These are phyloP conservation scores for Sminthurides aquaticus DNA, from an alignment of 2,888 invertebrate species.

Conservation along the genomic window DNA sequence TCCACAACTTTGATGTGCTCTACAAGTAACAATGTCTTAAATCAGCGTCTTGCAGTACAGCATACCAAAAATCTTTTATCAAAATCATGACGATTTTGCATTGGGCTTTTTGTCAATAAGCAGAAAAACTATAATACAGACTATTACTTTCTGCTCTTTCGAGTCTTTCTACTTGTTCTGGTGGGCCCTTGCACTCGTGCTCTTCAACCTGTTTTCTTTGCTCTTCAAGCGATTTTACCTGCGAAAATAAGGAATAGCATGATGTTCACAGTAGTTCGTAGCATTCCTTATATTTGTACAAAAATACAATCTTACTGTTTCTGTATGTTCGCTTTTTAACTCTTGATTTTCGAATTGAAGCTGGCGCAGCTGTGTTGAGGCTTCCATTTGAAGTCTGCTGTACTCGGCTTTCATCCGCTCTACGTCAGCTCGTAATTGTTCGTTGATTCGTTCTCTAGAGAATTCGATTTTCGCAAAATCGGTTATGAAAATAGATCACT, in stretches of 20 bases:
- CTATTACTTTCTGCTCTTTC: conserved; percentile 43
- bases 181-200: conserved; percentile 40
- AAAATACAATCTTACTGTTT: conserved; percentile 44
- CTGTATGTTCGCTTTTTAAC: conserved; percentile 52
- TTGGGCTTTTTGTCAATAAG: no score
- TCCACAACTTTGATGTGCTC: conserved; percentile 72
- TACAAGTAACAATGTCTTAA: conserved; percentile 46
- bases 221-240: conserved; percentile 3
- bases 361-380: conserved; percentile 51
- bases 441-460: conserved; percentile 65
- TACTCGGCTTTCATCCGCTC: conserved; percentile 58
- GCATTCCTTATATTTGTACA: neutral
- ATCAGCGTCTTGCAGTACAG: no score
- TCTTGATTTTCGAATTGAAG: conserved; percentile 51
- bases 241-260: neutral
- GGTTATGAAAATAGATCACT: neutral
- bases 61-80: no score
- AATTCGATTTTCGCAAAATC: conserved; percentile 3
- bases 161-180: conserved; percentile 30
- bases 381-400: conserved; percentile 52
- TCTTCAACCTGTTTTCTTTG: conserved; percentile 30
- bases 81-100: no score
- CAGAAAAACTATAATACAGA: no score
- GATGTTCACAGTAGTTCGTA: neutral
- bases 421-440: conserved; percentile 69